A percentile compares a stretch with the other conserved stretches of the same genome.
phyloP scores from a whole-genome alignment of 2,113 vertebrate genomes.

The Zosterops lateralis region DNA sequence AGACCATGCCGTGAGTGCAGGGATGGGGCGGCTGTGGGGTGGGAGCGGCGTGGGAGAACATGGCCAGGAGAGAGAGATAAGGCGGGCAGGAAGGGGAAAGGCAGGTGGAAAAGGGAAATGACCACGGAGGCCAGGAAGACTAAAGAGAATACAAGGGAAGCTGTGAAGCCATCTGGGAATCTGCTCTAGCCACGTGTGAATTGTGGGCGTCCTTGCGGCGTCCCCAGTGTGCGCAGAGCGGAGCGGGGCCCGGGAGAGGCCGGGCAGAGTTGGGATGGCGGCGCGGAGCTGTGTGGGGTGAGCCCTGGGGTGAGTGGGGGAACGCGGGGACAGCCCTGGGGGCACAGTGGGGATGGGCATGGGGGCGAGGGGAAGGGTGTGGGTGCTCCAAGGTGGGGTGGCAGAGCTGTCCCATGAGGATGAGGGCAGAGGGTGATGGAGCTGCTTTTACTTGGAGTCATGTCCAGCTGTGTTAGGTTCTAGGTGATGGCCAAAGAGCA shows the following conservation, averaged over 20 bases:
- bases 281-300: neutral
- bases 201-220: neutral
- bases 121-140: slow-evolving; percentile 29
- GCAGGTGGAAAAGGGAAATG: slow-evolving; percentile 65
- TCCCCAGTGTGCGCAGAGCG: neutral
- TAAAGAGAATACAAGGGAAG: slow-evolving; percentile 57
- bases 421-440: neutral
- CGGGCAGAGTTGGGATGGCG: neutral
- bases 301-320: neutral
- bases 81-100: slow-evolving; percentile 11
- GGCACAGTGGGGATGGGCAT: fast-evolving
- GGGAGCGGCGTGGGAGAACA: neutral
- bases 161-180: slow-evolving; percentile 62
- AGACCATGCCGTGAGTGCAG: neutral
- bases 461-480: fast-evolving
- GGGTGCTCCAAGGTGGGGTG: neutral
- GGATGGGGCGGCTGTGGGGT: neutral
- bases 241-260: neutral
- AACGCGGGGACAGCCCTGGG: neutral
- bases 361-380: neutral
- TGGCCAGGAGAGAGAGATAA: neutral
- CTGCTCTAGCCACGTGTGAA: slow-evolving; percentile 18
- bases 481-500: fast-evolving
- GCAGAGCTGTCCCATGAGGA: neutral
- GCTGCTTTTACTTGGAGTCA: neutral